Percentiles rank a stretch among this genome's conserved stretches.
These are phyloP conservation scores for Aplochiton taeniatus DNA, from an alignment of 2,797 vertebrate genomes.

Conservation along the genomic window DNA sequence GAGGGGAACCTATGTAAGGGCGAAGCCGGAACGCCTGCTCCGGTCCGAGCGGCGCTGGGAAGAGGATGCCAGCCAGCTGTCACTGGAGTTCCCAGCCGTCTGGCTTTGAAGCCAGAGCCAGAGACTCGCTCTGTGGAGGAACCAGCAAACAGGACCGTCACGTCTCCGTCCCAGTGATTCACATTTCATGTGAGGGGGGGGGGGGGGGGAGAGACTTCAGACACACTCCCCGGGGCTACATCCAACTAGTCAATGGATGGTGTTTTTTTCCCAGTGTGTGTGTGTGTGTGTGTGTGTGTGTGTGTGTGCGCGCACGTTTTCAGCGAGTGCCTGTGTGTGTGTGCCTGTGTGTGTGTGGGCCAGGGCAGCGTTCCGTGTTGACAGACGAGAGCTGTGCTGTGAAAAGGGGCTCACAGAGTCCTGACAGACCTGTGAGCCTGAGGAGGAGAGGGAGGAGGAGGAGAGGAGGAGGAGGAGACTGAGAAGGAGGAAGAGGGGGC, in stretches of 20 bases:
- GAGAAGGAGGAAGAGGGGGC: no score
- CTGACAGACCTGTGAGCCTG: conserved; percentile 54
- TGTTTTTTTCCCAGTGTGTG: neutral
- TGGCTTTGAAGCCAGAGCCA: no score
- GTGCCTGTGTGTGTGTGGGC: neutral
- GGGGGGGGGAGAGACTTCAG: conserved; percentile 8
- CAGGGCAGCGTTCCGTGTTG: conserved; percentile 27
- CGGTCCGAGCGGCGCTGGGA: no score
- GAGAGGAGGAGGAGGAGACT: no score
- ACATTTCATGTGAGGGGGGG: conserved; percentile 24
- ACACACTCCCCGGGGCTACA: conserved; percentile 16
- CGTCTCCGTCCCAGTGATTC: no score
- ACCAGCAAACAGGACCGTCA: no score
- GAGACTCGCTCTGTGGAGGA: no score
- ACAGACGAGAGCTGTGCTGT: conserved; percentile 47
- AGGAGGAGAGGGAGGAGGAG: conserved; percentile 35
- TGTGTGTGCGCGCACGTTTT: neutral
- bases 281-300: neutral
- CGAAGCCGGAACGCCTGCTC: no score
- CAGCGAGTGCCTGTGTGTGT: neutral
- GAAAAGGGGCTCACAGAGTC: conserved; percentile 37
- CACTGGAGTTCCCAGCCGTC: no score
- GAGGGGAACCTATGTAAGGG: no score
- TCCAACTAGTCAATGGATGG: neutral
- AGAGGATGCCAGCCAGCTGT: no score